Evolutionary conservation across 2,797 vertebrate species (phyloP).

Genomic region (Gobio occitaniae): DNA sequence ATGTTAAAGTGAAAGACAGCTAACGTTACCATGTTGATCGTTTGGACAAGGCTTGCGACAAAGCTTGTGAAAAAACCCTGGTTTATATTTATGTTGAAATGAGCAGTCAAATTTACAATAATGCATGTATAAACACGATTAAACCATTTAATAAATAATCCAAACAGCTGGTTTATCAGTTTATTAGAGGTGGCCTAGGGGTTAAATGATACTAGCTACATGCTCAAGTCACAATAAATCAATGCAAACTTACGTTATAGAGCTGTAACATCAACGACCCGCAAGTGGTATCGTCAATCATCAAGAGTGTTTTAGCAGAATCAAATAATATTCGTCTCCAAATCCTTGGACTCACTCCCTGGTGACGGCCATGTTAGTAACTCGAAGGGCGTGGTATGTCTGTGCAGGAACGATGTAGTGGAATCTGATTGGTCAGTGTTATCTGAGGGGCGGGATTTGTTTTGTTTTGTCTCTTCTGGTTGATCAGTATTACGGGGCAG

Average conservation of each 20-base stretch:
- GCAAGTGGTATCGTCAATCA: conserved; percentile 15
- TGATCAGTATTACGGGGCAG: too few relatives aligned
- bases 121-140: background rate
- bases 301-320: conserved; percentile 15
- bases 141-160: background rate
- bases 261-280: conserved; percentile 35
- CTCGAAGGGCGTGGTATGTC: conserved; percentile 54
- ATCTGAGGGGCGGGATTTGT: background rate
- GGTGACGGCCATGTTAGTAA: conserved; percentile 72
- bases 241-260: conserved; percentile 49
- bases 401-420: conserved; percentile 27
- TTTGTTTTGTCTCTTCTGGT: background rate
- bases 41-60: background rate
- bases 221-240: background rate
- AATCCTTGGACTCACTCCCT: conserved; percentile 38
- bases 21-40: background rate
- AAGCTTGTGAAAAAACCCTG: background rate
- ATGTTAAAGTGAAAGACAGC: background rate
- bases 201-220: background rate
- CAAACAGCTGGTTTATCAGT: conserved; percentile 24
- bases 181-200: conserved; percentile 42
- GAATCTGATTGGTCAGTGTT: conserved; percentile 60
- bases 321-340: conserved; percentile 21
- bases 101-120: background rate
- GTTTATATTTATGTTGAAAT: background rate